Evolutionary conservation across 1,140 invertebrate species (phyloP), one percentile per base, ranked within the genome.

Genomic region (Neodiprion pinetum): DNA sequence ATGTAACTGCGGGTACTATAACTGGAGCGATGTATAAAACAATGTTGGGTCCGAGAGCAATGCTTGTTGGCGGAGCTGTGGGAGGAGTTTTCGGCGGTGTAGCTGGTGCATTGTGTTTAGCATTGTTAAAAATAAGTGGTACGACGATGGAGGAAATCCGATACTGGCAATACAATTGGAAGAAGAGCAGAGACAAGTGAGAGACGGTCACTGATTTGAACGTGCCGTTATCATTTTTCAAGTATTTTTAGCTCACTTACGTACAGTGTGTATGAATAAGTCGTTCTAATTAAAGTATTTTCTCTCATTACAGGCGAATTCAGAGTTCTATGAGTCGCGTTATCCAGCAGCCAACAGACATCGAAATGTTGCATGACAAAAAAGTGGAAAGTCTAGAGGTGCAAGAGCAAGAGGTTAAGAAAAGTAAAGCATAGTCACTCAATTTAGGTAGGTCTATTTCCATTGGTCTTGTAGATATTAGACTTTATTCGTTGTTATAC

Each of bases 1-100:
- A 93, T 86, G 78, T 91, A 1, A 80, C 84, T 17, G 93, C 91
- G 4, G 94, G 93, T 40, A 83, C 87, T 0, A 8, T 92, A 3
- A 90, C 93, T 0, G 94, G 94, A 17, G 84, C 85, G 7, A 1
- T 92, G 40, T 94, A 92, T 80, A 93, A 92, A 87, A 84, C 90
- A 28, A 87, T 90, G 75, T 79, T 93, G 72, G 94, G 94, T 1
- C 77, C 92, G 1, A 90, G 91, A 75, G 94, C 91, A 9, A 90
- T 90, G 82, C 74, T 92, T 9, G 91, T 93, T 68, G 94, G 94
- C n/a, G 88, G 88, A 50, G 76, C 89, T 50, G 74, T 89, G 83
- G 92, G 92, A 65, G 77, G 82, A 10, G 72, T 83, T 47, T 77
- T 93, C 67, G 92, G 92, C 47, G 77, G 87, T 0, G 67, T 91